phyloP scores from a whole-genome alignment of 2,113 vertebrate genomes.

The Grus americana region DNA sequence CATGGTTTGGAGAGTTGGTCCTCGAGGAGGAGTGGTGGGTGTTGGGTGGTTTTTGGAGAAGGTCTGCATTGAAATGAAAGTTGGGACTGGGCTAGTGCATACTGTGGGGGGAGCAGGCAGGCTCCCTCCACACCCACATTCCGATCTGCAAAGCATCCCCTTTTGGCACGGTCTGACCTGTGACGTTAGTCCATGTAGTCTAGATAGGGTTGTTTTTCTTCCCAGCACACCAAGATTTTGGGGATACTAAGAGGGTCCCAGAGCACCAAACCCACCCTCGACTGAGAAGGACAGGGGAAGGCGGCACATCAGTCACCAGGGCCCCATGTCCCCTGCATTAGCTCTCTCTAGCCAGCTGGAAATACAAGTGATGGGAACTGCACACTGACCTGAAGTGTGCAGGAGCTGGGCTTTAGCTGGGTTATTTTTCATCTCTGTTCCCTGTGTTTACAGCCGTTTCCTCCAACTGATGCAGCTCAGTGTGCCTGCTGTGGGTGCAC shows the following conservation, averaged over 20 bases:
- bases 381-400: not conserved
- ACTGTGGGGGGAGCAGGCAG: not conserved
- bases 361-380: not conserved
- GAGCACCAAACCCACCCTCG: not conserved
- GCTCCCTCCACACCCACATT: not conserved
- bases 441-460: not conserved
- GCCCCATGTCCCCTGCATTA: not conserved
- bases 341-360: not conserved
- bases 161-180: not conserved
- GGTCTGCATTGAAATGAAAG: not conserved
- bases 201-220: not conserved
- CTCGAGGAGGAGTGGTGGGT: not conserved
- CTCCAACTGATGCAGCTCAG: not conserved
- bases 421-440: not conserved
- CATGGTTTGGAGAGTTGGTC: not conserved
- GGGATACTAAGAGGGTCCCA: not conserved
- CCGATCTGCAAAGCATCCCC: not conserved
- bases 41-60: not conserved
- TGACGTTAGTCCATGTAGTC: not conserved
- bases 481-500: not conserved
- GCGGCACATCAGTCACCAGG: not conserved
- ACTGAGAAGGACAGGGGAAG: not conserved
- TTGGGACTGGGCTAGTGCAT: not conserved
- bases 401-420: not conserved
- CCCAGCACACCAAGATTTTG: not conserved